phyloP scores from a whole-genome alignment of 2,113 vertebrate species.

The Eudorcas thomsonii region DNA sequence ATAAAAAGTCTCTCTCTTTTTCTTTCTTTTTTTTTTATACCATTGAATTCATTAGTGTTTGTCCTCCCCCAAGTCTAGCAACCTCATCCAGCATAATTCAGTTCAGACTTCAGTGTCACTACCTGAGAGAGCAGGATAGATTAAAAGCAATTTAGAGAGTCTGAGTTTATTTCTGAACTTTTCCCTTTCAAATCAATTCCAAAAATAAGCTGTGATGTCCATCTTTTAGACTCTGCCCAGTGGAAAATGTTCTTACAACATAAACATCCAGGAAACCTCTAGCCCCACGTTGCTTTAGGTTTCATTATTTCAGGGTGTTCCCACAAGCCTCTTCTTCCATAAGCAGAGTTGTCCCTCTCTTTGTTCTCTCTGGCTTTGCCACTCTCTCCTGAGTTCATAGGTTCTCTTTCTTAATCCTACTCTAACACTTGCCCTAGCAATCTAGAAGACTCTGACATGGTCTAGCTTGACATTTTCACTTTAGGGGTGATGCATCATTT shows the following conservation, averaged over 20 bases:
- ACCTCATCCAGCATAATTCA: conserved; percentile 49
- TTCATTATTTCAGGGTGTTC: neutral
- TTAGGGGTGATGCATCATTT: neutral
- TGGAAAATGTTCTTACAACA: conserved; percentile 25
- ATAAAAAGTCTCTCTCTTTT: neutral
- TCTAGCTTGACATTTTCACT: neutral
- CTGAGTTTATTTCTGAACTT: conserved; percentile 60
- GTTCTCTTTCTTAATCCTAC: neutral
- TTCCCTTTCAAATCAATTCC: conserved; percentile 72
- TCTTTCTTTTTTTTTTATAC: neutral
- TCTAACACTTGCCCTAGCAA: neutral
- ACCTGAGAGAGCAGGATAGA: conserved; percentile 63
- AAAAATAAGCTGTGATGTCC: conserved; percentile 72
- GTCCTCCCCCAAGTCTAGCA: conserved; percentile 56
- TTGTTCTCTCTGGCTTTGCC: neutral
- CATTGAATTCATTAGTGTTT: conserved; percentile 51
- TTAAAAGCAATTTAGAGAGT: conserved; percentile 74
- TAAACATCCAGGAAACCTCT: neutral
- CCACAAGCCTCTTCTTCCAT: neutral
- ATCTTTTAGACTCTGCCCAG: conserved; percentile 60
- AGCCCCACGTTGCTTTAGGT: neutral
- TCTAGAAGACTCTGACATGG: neutral
- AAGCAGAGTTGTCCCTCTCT: neutral
- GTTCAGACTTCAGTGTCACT: conserved; percentile 62
- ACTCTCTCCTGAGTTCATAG: conserved; percentile 32